phyloP scores from a whole-genome alignment of 2,797 vertebrate genomes.

The Enteromius paludinosus region DNA sequence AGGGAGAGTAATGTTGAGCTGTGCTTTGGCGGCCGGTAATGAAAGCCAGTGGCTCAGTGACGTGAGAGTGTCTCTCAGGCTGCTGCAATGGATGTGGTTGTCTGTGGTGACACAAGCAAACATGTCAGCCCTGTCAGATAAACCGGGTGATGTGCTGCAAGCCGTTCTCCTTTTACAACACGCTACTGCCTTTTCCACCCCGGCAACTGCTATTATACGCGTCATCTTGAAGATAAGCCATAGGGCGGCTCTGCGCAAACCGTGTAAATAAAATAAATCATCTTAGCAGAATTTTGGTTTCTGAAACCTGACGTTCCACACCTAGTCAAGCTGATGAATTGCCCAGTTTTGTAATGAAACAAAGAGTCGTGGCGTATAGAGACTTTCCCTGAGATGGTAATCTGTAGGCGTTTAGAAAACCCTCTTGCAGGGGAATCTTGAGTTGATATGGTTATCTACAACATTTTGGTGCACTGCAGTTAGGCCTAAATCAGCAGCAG shows the following conservation, averaged over 20 bases:
- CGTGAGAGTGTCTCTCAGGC: slow-evolving; percentile 31
- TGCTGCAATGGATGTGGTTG: slow-evolving; percentile 39
- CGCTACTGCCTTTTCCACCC: slow-evolving; percentile 11
- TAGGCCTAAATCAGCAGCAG: neutral
- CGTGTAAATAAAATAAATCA: slow-evolving; percentile 26
- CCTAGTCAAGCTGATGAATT: slow-evolving; percentile 20
- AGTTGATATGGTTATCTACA: slow-evolving; percentile 20
- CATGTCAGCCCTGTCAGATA: slow-evolving; percentile 21
- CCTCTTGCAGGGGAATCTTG: neutral
- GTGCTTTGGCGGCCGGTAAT: slow-evolving; percentile 30
- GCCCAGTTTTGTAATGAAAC: slow-evolving; percentile 12
- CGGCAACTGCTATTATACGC: neutral
- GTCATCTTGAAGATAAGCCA: slow-evolving; percentile 25
- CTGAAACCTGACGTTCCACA: neutral
- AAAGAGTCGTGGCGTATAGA: neutral
- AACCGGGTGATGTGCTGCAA: slow-evolving; percentile 11
- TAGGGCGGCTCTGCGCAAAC: neutral
- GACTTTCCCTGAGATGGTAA: neutral
- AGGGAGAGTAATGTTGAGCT: slow-evolving; percentile 42
- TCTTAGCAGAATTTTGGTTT: slow-evolving; percentile 18
- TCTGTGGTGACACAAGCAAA: slow-evolving; percentile 24
- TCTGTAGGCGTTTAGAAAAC: neutral
- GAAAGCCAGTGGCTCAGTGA: slow-evolving; percentile 46
- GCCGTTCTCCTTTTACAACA: neutral
- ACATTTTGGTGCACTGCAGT: slow-evolving; percentile 6